Percentiles rank a stretch among this genome's conserved stretches.
Conservation (phyloP, 2,888 invertebrate species). For the Cyclophora albipunctata region DNA sequence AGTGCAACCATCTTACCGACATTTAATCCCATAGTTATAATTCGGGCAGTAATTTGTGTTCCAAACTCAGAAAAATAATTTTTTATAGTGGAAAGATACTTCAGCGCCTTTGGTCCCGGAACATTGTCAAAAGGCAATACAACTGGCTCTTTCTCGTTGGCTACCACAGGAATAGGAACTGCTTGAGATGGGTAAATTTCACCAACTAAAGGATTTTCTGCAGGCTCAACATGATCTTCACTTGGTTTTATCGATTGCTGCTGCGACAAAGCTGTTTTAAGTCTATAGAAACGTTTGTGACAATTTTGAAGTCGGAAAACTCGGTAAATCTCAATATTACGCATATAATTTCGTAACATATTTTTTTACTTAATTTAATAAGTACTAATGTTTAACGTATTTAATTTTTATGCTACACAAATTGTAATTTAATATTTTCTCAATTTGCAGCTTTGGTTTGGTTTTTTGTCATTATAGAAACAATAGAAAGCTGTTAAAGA, state of each 20-base stretch:
- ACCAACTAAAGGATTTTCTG: conserved; percentile 10
- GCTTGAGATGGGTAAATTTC: conserved; percentile 44
- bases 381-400: background rate
- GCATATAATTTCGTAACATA: conserved; percentile 43
- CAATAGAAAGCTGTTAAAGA: conserved; percentile 29
- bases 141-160: conserved; percentile 45
- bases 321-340: conserved; percentile 16
- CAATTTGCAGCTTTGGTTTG: too few relatives aligned
- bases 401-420: background rate
- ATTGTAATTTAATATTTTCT: background rate
- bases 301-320: too few relatives aligned
- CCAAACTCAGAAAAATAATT: conserved; percentile 77
- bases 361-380: background rate
- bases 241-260: conserved; percentile 31
- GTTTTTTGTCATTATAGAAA: conserved; percentile 10
- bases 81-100: conserved; percentile 74
- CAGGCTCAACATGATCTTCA: conserved; percentile 13
- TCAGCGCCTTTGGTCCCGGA: conserved; percentile 77
- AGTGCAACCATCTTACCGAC: conserved; percentile 46
- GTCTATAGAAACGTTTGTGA: too few relatives aligned
- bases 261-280: too few relatives aligned
- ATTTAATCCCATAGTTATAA: conserved; percentile 67
- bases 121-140: conserved; percentile 77
- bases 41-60: conserved; percentile 74
- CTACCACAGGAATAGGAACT: conserved; percentile 37